Percentiles rank a stretch among this genome's conserved stretches.
Conservation (phyloP, 2,113 vertebrate species). For the Pontoporia blainvillei region DNA sequence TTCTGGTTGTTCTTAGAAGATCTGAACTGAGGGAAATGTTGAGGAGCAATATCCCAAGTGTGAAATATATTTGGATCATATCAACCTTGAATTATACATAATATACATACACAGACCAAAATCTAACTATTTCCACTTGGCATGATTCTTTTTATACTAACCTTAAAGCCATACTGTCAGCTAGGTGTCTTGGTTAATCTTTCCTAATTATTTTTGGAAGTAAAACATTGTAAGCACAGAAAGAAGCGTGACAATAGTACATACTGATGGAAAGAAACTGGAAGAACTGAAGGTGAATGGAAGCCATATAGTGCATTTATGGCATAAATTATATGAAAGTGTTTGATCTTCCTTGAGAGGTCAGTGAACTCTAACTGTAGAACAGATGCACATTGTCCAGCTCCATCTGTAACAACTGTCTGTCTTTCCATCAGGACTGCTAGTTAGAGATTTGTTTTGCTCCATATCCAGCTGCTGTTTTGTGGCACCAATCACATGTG, state of each 20-base stretch:
- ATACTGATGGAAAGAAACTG: neutral
- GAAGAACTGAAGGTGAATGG: conserved; percentile 52
- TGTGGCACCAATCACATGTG: neutral
- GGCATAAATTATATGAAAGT: neutral
- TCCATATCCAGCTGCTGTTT: conserved; percentile 36
- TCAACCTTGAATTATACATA: neutral
- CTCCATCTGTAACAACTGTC: neutral
- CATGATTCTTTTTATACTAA: neutral
- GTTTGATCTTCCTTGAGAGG: conserved; percentile 56
- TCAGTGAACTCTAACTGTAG: neutral
- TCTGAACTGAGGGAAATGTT: neutral
- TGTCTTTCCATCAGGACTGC: neutral
- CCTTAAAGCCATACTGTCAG: neutral
- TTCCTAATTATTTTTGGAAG: conserved; percentile 29
- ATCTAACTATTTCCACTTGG: neutral
- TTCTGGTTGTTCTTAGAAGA: neutral
- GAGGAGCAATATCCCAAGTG: neutral
- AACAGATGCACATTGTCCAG: conserved; percentile 23
- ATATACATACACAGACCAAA: neutral
- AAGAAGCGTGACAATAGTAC: neutral
- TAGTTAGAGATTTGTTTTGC: conserved; percentile 14
- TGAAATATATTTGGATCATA: neutral
- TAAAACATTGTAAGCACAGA: neutral
- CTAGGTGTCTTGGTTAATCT: conserved; percentile 14
- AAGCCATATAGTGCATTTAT: neutral